phyloP scores from a whole-genome alignment of 2,797 vertebrate genomes.

The Oreonectes daqikongensis region DNA sequence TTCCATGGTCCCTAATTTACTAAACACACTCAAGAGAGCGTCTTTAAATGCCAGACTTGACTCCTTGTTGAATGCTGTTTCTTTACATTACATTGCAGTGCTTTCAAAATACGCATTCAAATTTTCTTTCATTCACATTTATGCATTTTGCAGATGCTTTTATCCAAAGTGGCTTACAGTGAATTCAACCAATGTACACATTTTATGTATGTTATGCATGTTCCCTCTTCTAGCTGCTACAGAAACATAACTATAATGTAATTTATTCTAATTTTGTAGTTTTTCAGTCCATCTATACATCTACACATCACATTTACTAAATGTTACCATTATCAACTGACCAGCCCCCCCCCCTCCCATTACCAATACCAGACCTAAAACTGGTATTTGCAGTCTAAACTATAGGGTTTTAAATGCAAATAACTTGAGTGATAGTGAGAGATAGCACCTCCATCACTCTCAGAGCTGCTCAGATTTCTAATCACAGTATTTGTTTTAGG shows the following conservation, averaged over 20 bases:
- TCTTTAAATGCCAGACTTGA: slow-evolving; percentile 56
- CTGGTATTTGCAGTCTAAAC: slow-evolving; percentile 53
- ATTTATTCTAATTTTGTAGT: too few species aligned
- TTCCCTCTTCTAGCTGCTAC: too few species aligned
- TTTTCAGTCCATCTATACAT: too few species aligned
- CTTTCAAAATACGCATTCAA: not conserved
- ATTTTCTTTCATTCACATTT: not conserved
- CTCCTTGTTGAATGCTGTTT: slow-evolving; percentile 52
- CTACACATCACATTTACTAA: too few species aligned
- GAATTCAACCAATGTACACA: not conserved
- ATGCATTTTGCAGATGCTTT: too few species aligned
- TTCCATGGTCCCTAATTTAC: slow-evolving; percentile 54
- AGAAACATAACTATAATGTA: too few species aligned
- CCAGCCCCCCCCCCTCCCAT: slow-evolving; percentile 38
- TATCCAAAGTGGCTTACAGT: too few species aligned
- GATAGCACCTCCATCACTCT: slow-evolving; percentile 53
- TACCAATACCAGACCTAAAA: slow-evolving; percentile 29
- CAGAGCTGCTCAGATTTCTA: slow-evolving; percentile 49
- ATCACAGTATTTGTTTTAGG: slow-evolving; percentile 58
- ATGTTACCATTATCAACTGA: slow-evolving; percentile 41
- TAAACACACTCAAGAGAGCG: slow-evolving; percentile 62
- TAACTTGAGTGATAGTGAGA: slow-evolving; percentile 50
- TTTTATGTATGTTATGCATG: not conserved
- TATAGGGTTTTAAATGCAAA: slow-evolving; percentile 52
- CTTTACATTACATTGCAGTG: not conserved